Percentiles rank a stretch among this genome's conserved stretches.
These are phyloP conservation scores for Smutsia gigantea DNA, from an alignment of 2,797 vertebrate genomes.

Conservation along the genomic window DNA sequence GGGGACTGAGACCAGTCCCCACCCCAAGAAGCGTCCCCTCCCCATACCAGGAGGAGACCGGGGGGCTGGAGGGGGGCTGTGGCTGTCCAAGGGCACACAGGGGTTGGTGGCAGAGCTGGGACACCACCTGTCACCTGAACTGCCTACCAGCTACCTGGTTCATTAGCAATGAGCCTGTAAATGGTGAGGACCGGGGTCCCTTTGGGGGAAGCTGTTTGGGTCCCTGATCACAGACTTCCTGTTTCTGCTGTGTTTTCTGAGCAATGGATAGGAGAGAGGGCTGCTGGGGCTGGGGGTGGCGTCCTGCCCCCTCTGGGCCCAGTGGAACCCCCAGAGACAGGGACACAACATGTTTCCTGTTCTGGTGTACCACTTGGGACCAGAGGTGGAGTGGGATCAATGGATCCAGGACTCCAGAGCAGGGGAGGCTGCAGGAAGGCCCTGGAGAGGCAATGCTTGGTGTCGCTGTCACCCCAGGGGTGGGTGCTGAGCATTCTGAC, in stretches of 20 bases:
- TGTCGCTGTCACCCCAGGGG: fast-evolving
- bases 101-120: neutral
- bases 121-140: neutral
- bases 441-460: neutral
- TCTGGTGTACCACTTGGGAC: neutral
- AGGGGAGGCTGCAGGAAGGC: neutral
- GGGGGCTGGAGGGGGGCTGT: neutral
- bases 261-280: neutral
- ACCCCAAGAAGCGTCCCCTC: neutral
- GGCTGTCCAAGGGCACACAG: neutral
- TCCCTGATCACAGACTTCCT: neutral
- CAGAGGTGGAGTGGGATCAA: neutral
- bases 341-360: neutral
- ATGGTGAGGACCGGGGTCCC: neutral
- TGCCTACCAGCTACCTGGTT: fast-evolving
- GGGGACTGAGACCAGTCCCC: neutral
- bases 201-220: neutral
- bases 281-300: neutral
- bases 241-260: neutral
- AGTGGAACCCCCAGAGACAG: neutral
- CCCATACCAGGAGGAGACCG: neutral
- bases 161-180: fast-evolving
- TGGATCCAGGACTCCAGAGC: neutral
- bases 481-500: neutral
- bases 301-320: neutral